A percentile compares a stretch with the other conserved stretches of the same genome.
Conservation (phyloP, 2,888 invertebrate genomes). For the Mactromeris polynyma region DNA sequence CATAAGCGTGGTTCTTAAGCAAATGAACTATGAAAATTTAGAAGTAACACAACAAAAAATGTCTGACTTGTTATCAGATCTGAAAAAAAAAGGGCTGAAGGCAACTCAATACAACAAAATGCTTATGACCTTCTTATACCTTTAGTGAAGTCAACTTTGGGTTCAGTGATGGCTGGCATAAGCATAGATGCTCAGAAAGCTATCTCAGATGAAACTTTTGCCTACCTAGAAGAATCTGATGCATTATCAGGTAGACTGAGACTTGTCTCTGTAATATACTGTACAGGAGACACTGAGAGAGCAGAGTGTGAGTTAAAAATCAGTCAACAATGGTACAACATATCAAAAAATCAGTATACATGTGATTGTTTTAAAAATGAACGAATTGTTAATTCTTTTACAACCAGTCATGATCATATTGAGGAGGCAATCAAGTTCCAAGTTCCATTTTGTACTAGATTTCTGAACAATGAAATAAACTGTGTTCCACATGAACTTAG, state of each 20-base stretch:
- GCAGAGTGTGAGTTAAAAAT: neutral
- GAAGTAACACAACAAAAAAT: neutral
- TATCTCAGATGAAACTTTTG: neutral
- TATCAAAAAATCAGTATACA: neutral
- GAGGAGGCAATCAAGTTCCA: too few relatives aligned
- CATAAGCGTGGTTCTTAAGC: neutral
- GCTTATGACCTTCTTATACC: neutral
- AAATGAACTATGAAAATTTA: neutral
- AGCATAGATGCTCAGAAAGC: neutral
- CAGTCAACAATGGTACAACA: neutral
- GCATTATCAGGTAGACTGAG: constrained; percentile 6
- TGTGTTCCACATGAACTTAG: constrained; percentile 21
- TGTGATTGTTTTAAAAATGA: too few relatives aligned
- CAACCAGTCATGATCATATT: too few relatives aligned
- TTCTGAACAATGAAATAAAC: neutral
- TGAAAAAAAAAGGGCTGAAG: neutral
- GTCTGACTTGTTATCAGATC: neutral
- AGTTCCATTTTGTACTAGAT: neutral
- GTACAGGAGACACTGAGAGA: neutral
- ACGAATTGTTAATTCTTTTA: too few relatives aligned
- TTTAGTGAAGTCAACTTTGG: neutral
- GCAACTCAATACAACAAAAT: neutral
- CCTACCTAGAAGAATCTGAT: neutral
- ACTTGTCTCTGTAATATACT: neutral
- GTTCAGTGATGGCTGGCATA: neutral